Base-by-base conservation (phyloP, 1,140 invertebrate genomes). In the Zaprionus ghesquierei region DNA sequence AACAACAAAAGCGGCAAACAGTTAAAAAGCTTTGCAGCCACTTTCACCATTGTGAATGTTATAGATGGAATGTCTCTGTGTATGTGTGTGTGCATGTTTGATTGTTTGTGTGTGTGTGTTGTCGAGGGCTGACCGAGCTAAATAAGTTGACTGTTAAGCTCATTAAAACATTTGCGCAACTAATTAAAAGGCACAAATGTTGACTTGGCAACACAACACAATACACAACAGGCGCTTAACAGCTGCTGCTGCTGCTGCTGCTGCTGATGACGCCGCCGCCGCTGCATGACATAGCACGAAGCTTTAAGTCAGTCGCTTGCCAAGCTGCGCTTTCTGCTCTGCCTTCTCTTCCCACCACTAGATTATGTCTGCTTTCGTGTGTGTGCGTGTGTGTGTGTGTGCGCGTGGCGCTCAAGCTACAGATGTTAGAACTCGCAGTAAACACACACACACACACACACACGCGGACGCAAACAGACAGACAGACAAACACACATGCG, bases 341-440 rank as follows among this genome's bases (percentile, higher is more conserved):
- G 38, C 20, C 13, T 41, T 8, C 9, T 44, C 41, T 6, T 20
- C 41, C 15, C 41, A 15, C 3, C 38, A 10, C 38, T 20, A 12
- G 18, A 25, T 51, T 20, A 38, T 31, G 25, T 12, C 1, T 29
- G 9, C 35, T 27, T 27, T 27, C 25, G n/a, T n/a, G n/a, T 6
- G 27, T 29, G 35, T 55, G 2, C 64, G 23, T 44, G 18, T 51
- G 23, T 49, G n/a, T 64, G 29, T 70, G 41, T 50, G 63, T 72
- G 69, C 69, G 69, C 69, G 69, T 72, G 63, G 63, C 49, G 69
- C 69, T 72, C 44, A 71, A 71, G 59, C 66, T 55, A 35, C 22
- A 63, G n/a, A 69, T 41, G 50, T 27, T 72, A 72, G 69, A 72
- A 72, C 53, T 54, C 35, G 12, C 46, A n/a, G n/a, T n/a, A n/a